Evolutionary conservation across 1,140 invertebrate species (phyloP), one percentile per base, ranked within the genome.

Genomic region (Limonius californicus): DNA sequence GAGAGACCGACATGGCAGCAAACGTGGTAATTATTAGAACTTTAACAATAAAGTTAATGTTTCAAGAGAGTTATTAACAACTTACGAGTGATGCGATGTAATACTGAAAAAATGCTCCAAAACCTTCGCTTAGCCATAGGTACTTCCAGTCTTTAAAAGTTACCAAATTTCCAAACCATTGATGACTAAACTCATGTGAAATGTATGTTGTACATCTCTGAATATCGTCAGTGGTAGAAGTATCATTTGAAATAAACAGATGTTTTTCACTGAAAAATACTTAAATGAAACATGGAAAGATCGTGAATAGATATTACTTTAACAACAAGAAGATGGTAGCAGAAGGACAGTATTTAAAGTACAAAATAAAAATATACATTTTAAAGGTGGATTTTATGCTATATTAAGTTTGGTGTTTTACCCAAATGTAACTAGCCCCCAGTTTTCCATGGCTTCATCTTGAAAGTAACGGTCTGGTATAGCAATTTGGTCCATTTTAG

Each of bases 401-500:
- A 11, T 32, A 32, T 32, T 32, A 11, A 32, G 11, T 32, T 32
- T 6, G 11, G 4, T 32, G 27, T 6, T 18, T 79, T 56, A 88
- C 90, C 84, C 72, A 63, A 84, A 86, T 0, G 84, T 85, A 64
- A 86, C 80, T 16, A 86, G 71, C 1, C 84, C 84, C 84, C 84
- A 85, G 68, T 91, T 91, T 77, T 94, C 90, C 89, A 92, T 92
- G 8, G 89, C 91, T 0, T 89, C 86, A 18, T 88, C 87, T 1
- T 84, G 86, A 73, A 97, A 96, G 20, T 61, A 61, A 1, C 20
- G 21, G 72, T 96, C 92, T 0, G 94, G 93, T 56, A 97, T 87
- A 0, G 91, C 93, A 54, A 97, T 86, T 69, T 95, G 78, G 78
- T 97, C 94, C 85, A 89, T 80, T 72, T 91, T 91, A 1, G 87